phyloP scores from a whole-genome alignment of 1,140 invertebrate genomes.

The Monochamus saltuarius region DNA sequence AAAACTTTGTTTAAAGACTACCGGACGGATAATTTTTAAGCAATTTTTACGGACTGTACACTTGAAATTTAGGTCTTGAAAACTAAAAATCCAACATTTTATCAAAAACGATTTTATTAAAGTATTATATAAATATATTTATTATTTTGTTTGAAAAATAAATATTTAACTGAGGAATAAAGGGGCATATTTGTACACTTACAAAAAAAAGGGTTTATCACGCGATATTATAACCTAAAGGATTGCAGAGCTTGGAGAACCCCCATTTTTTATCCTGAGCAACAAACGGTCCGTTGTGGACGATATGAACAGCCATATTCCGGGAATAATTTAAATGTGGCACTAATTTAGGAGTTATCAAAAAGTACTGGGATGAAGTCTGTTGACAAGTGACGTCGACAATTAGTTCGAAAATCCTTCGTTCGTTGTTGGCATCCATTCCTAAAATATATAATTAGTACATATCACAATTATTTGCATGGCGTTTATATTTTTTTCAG shows the following conservation, averaged over 20 bases:
- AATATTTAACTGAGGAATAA: no score
- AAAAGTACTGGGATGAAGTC: conserved; percentile 81
- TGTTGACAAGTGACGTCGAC: conserved; percentile 72
- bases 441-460: conserved; percentile 30
- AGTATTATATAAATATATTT: no score
- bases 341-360: conserved; percentile 84
- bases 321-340: conserved; percentile 41
- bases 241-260: conserved; percentile 38
- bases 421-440: conserved; percentile 74
- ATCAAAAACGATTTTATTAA: no score
- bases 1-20: no score
- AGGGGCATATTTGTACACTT: no score
- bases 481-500: no score
- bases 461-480: no score
- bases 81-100: no score
- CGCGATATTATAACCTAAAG: conserved; percentile 22
- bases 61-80: no score
- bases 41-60: no score
- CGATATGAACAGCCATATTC: conserved; percentile 42
- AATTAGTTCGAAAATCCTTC: conserved; percentile 83
- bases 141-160: no score
- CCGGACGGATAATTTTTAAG: no score
- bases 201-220: background rate
- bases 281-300: conserved; percentile 47
- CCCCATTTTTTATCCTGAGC: conserved; percentile 36